Evolutionary conservation across 2,113 vertebrate species (phyloP).

Genomic region (Tetrax tetrax): DNA sequence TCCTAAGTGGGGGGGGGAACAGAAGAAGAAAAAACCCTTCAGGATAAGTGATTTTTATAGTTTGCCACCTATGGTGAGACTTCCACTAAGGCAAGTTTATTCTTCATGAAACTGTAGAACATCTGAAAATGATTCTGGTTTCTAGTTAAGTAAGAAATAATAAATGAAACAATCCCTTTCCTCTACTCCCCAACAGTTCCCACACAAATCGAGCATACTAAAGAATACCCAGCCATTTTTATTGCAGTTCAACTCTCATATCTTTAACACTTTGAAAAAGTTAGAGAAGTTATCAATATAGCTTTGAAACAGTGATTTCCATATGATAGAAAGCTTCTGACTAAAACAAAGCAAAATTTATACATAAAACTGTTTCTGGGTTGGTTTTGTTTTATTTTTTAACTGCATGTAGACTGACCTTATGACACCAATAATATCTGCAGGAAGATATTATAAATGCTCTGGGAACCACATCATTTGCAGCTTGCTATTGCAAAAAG

Average conservation of each 20-base stretch:
- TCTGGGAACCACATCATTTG: background rate
- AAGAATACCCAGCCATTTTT: background rate
- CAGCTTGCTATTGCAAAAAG: background rate
- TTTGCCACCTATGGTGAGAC: background rate
- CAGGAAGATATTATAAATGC: background rate
- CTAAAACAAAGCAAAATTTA: background rate
- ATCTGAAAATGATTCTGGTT: slow-evolving; percentile 49
- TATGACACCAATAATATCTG: background rate
- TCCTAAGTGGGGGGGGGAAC: background rate
- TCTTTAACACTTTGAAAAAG: background rate
- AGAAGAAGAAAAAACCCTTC: background rate
- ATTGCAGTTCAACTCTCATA: background rate
- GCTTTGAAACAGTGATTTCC: background rate
- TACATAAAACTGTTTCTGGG: background rate
- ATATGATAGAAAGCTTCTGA: background rate
- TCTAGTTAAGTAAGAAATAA: background rate
- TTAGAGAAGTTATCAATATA: background rate
- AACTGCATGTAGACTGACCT: background rate
- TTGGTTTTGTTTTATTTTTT: background rate
- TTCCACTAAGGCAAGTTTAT: slow-evolving; percentile 13
- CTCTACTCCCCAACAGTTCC: background rate
- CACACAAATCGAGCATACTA: background rate
- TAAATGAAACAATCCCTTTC: background rate
- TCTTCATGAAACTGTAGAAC: background rate
- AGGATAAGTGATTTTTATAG: background rate